Evolutionary conservation across 2,113 vertebrate genomes (phyloP).

Genomic region (Alligator sinensis): DNA sequence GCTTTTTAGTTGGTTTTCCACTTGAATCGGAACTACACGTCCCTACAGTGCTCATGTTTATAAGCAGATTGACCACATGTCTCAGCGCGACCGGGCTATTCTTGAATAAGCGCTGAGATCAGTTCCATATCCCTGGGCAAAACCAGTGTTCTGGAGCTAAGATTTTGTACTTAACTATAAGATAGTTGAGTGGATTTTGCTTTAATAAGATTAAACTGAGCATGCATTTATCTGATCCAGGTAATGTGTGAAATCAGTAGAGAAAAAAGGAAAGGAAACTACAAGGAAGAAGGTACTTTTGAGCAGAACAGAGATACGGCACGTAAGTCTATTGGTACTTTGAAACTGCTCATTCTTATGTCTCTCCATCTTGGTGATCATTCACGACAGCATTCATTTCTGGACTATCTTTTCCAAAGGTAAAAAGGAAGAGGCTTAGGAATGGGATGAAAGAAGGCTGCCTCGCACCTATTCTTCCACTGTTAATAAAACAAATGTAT

Average conservation of each 20-base stretch:
- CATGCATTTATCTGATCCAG: slow-evolving; percentile 67
- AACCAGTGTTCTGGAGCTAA: slow-evolving; percentile 55
- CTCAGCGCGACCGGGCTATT: slow-evolving; percentile 25
- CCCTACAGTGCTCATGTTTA: neutral
- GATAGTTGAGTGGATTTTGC: slow-evolving; percentile 67
- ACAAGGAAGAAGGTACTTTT: neutral
- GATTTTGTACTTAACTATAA: slow-evolving; percentile 63
- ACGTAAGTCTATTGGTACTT: neutral
- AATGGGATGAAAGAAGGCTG: neutral
- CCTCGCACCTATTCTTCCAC: neutral
- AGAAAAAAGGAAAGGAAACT: neutral
- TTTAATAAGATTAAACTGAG: slow-evolving; percentile 68
- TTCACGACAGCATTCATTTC: slow-evolving; percentile 1
- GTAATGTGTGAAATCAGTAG: slow-evolving; percentile 29
- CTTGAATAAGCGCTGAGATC: slow-evolving; percentile 30
- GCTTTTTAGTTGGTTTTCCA: neutral
- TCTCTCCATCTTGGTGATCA: neutral
- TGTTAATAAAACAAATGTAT: slow-evolving; percentile 10
- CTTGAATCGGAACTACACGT: neutral
- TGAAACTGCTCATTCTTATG: neutral
- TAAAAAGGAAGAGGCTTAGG: neutral
- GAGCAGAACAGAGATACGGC: neutral
- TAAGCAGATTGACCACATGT: neutral
- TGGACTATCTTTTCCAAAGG: slow-evolving; percentile 1
- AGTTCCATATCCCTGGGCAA: slow-evolving; percentile 56